These are phyloP conservation scores for Saimiri boliviensis DNA, from an alignment of 2,113 vertebrate genomes.

Conservation along the genomic window DNA sequence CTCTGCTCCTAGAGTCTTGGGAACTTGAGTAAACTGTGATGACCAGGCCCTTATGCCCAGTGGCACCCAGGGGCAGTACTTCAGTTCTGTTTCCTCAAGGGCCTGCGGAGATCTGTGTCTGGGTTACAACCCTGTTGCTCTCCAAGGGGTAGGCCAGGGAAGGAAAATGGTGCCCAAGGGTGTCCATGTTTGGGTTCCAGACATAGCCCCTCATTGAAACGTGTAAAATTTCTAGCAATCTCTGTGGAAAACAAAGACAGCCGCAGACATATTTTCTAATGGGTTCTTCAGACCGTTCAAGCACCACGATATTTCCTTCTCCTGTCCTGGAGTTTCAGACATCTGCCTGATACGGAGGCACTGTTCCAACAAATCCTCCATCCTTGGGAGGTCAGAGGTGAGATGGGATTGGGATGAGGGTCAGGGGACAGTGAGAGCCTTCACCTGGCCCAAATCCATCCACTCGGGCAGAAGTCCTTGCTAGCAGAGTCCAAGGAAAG, in stretches of 20 bases:
- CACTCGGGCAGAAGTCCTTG: background rate
- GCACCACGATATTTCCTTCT: background rate
- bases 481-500: background rate
- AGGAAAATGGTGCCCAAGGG: background rate
- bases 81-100: background rate
- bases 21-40: background rate
- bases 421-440: too few relatives aligned
- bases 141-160: background rate
- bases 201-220: fast-evolving
- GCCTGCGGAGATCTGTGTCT: background rate
- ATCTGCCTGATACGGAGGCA: background rate
- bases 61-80: background rate
- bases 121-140: background rate
- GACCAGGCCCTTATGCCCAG: background rate
- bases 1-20: too few relatives aligned
- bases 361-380: background rate
- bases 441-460: fast-evolving
- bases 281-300: background rate
- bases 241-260: background rate
- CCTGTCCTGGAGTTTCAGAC: background rate
- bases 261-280: fast-evolving
- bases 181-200: fast-evolving
- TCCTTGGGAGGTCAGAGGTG: background rate
- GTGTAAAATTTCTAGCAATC: background rate
- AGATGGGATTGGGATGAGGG: background rate